Evolutionary conservation across 2,888 invertebrate genomes (phyloP), one percentile per base, ranked within the genome.

Genomic region (Biston stratarius): DNA sequence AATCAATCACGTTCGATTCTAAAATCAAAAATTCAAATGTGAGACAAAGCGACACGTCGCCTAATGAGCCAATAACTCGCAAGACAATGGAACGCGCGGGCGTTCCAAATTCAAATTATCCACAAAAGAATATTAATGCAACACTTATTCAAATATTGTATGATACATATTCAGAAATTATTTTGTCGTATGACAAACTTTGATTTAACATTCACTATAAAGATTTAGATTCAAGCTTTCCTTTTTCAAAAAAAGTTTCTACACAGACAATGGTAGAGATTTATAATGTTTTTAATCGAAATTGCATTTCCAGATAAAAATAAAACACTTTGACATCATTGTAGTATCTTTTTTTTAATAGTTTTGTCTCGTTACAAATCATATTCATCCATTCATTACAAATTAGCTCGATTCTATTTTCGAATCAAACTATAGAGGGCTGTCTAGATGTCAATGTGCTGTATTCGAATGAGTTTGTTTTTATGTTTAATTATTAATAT

Each of bases 91-190:
- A 83, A 84, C 80, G 83, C 85, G 93, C 92, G 87, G 93, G 93
- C 89, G 92, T 86, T 86, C 85, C 86, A 85, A 91, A 91, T 88
- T 89, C 88, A 89, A 90, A 91, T 92, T 90, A 92, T 89, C 91
- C 91, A 91, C 91, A 91, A 91, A 92, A 91, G 94, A 92, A 92
- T 92, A 92, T 92, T 93, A 92, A 94, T 92, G 93, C 87, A 85
- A 89, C 92, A 91, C 90, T 94, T 91, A 93, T 93, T 94, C 93
- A 93, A 92, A 94, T 92, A 91, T 77, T 85, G 82, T 84, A 78
- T 83, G 88, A 88, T 90, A 88, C 89, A 90, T 91, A 91, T 92
- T 91, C 91, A 90, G 85, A 85, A 90, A 90, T 87, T 90, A 87
- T 90, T 89, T 87, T 86, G 88, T 67, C 86, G 82, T 86, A 86